Percentiles rank a stretch among this genome's conserved stretches.
Evolutionary conservation across 2,113 vertebrate species (phyloP).

Genomic region (Lucifuga dentata): DNA sequence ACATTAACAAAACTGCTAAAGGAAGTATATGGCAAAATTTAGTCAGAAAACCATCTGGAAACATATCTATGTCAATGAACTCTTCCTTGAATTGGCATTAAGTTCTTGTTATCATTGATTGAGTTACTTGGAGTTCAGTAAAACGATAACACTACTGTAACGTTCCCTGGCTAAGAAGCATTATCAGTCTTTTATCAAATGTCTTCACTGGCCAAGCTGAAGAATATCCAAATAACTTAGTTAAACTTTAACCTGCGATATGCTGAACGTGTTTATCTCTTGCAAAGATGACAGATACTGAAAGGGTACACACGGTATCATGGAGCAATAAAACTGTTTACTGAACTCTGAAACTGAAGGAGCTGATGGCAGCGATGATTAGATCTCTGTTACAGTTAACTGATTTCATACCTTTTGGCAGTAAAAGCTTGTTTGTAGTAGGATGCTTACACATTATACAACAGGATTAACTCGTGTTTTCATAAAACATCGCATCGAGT

Average conservation of each 20-base stretch:
- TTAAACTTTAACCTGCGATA: slow-evolving; percentile 64
- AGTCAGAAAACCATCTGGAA: slow-evolving; percentile 12
- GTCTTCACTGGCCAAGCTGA: slow-evolving; percentile 11
- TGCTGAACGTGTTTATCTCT: slow-evolving; percentile 28
- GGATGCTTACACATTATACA: neutral
- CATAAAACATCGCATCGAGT: neutral
- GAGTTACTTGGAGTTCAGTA: slow-evolving; percentile 15
- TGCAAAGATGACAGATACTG: neutral
- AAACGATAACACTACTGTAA: slow-evolving; percentile 36
- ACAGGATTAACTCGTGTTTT: neutral
- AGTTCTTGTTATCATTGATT: slow-evolving; percentile 13
- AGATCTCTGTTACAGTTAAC: neutral
- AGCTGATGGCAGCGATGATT: slow-evolving; percentile 3
- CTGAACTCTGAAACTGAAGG: neutral
- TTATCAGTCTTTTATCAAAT: slow-evolving; percentile 57
- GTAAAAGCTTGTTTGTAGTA: neutral
- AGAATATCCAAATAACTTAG: slow-evolving; percentile 15
- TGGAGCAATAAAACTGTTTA: slow-evolving; percentile 16
- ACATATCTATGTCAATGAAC: neutral
- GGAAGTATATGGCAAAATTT: no score
- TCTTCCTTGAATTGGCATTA: neutral
- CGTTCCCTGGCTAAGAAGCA: slow-evolving; percentile 30
- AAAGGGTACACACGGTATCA: slow-evolving; percentile 8
- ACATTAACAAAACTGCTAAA: neutral
- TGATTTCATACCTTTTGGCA: neutral